phyloP scores from a whole-genome alignment of 53 echinoderm and acorn worm species.

The Holothuria scabra region DNA sequence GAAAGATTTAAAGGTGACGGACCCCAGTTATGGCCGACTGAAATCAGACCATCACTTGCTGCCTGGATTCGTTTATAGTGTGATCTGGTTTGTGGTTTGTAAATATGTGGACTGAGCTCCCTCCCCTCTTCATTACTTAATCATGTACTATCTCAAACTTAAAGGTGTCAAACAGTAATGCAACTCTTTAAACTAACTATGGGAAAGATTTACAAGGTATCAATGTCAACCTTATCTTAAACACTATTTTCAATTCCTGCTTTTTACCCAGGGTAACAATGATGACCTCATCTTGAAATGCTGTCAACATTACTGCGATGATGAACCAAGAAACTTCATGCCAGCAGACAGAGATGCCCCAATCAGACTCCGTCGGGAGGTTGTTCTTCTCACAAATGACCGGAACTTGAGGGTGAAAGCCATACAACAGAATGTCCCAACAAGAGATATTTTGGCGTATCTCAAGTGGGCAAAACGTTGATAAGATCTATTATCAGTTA shows the following conservation, averaged over 20 bases:
- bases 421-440: slow-evolving; percentile 93
- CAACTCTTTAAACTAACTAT: too few species aligned
- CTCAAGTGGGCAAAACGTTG: slow-evolving; percentile 88
- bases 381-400: slow-evolving; percentile 96
- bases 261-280: slow-evolving; percentile 76
- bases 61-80: too few species aligned
- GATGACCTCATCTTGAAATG: slow-evolving; percentile 92
- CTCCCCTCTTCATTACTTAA: too few species aligned
- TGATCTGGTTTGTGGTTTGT: too few species aligned
- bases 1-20: too few species aligned
- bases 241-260: neutral
- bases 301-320: slow-evolving; percentile 87
- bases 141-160: too few species aligned
- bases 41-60: too few species aligned
- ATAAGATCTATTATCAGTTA: neutral
- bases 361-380: slow-evolving; percentile 77
- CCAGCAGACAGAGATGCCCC: slow-evolving; percentile 86
- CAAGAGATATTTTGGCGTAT: slow-evolving; percentile 76
- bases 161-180: too few species aligned
- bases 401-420: slow-evolving; percentile 95
- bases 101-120: too few species aligned
- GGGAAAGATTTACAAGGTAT: too few species aligned
- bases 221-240: neutral
- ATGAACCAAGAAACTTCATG: slow-evolving; percentile 88
- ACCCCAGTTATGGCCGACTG: too few species aligned